Conservation (phyloP, 1,140 invertebrate species). For the Papilio xuthus region DNA sequence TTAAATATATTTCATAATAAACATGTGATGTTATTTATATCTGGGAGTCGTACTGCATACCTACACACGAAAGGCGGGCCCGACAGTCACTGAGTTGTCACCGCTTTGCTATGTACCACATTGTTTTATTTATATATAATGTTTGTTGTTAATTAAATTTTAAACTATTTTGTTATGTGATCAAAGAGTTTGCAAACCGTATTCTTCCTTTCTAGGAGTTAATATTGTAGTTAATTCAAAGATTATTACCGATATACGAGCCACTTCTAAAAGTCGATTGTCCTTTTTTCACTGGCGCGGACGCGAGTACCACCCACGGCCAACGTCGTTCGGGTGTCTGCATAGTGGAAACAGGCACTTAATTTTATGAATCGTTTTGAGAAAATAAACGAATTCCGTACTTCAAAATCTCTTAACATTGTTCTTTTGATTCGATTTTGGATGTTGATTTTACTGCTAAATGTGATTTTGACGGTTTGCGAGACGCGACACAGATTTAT, state of each 20-base stretch:
- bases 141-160: not conserved
- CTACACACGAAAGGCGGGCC: not conserved
- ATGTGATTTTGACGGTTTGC: slow-evolving; percentile 24
- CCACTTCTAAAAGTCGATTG: too few species aligned
- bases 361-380: not conserved
- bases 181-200: not conserved
- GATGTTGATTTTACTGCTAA: slow-evolving; percentile 6
- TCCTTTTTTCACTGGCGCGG: too few species aligned
- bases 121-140: not conserved
- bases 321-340: not conserved
- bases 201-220: not conserved
- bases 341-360: not conserved
- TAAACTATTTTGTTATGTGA: not conserved
- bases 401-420: not conserved
- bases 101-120: not conserved
- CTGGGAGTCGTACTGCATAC: not conserved
- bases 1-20: not conserved
- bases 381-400: slow-evolving; percentile 2
- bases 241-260: too few species aligned
- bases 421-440: slow-evolving; percentile 27
- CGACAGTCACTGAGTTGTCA: not conserved
- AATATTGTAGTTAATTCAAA: too few species aligned
- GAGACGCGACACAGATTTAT: slow-evolving; percentile 10
- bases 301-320: too few species aligned
- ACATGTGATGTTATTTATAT: slow-evolving; percentile 1